Evolutionary conservation across 2,888 invertebrate genomes (phyloP).

Genomic region (Anorthoa munda): DNA sequence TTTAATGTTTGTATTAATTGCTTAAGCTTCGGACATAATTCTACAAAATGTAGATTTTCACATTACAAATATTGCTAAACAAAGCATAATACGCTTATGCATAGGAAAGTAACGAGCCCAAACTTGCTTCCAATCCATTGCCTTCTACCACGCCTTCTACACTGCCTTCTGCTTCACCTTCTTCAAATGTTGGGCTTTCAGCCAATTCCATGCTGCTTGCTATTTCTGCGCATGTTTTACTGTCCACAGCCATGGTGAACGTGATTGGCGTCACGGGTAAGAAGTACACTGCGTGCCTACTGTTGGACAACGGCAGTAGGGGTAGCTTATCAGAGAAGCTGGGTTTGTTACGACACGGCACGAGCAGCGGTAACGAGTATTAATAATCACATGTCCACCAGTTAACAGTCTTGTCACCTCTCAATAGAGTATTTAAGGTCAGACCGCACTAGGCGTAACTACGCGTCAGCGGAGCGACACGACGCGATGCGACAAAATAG

Average conservation of each 20-base stretch:
- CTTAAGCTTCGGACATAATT: too few species aligned
- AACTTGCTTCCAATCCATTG: too few species aligned
- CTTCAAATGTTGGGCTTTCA: conserved; percentile 2
- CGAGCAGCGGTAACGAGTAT: conserved; percentile 1
- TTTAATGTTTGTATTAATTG: too few species aligned
- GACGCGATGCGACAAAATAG: too few species aligned
- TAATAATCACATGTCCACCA: neutral
- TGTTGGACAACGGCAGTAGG: neutral
- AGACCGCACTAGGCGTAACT: too few species aligned
- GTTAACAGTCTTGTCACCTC: neutral
- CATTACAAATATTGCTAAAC: too few species aligned
- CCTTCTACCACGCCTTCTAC: neutral
- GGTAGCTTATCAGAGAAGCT: neutral
- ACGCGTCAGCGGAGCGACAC: too few species aligned
- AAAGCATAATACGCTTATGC: too few species aligned
- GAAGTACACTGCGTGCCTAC: neutral
- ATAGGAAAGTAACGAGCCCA: too few species aligned
- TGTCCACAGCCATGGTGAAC: neutral
- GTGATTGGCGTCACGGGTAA: neutral
- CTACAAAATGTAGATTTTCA: too few species aligned
- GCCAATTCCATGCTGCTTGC: neutral
- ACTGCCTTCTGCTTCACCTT: neutral
- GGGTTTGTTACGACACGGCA: neutral
- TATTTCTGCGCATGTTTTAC: neutral
- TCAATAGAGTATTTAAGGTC: too few species aligned